Base-by-base conservation (phyloP, 2,888 invertebrate species). In the Clanis bilineata region DNA sequence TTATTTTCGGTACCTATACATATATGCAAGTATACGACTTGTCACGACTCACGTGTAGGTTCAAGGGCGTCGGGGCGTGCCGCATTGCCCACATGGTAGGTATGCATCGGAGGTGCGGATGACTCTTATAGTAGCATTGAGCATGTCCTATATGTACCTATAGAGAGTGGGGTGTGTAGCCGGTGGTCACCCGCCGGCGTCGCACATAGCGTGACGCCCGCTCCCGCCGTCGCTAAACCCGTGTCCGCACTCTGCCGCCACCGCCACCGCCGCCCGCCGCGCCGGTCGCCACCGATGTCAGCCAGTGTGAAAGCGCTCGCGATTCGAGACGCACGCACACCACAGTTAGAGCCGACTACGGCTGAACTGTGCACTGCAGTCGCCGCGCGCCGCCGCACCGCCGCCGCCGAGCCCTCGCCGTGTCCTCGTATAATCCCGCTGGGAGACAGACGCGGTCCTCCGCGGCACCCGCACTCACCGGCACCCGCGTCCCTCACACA, bases 301-400 rank as follows among this genome's bases (percentile, higher is more conserved):
- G 22, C 44, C 77, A 81, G 81, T 80, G 67, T 66, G 59, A 62
- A 54, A 55, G 64, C 79, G 76, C 75, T 71, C 76, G 73, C 69
- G 73, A 67, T 47, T 71, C 77, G 74, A 69, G 76, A 76, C 76
- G 78, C 78, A 80, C 83, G 83, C 64, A 71, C 72, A 59, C 75
- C 55, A 56, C 79, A 74, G 85, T 84, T 85, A 85, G 85, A 85
- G 81, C 85, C 82, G 68, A 58, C 15, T 54, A 56, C 72, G 84
- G 85, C 79, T 85, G 85, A 85, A 78, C 85, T 82, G 83, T 66
- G 63, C 51, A 28, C 51, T 59, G 68, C 70, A 69, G 71, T 74
- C 71, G 66, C 51, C 72, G 66, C 54, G 21, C 56, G 39, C 32
- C 58, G 32, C 7, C 18, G n/a, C 65, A 9, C 43, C 32, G 38